Evolutionary conservation across 2,113 vertebrate genomes (phyloP), one percentile per base, ranked within the genome.

Genomic region (Osmerus eperlanus): DNA sequence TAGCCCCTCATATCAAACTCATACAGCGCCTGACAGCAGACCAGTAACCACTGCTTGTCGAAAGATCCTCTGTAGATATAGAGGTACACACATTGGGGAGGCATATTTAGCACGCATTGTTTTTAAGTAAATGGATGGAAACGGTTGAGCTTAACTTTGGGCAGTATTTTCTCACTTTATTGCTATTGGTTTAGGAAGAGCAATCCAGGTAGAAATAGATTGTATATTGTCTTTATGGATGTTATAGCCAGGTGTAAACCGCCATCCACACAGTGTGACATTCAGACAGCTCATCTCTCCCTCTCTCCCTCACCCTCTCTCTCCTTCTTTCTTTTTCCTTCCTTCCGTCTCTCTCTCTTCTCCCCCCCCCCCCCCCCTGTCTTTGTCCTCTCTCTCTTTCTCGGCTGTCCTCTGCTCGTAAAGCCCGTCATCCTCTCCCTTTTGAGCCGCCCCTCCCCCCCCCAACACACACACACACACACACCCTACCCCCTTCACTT

Each of bases 401-500:
- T 47, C 7, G 41, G 4, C n/a, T 19, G 55, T 56, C 55, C 58
- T 60, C 58, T 21, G 18, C 19, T 21, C 2, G 3, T 19, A 56
- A 18, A 19, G 55, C 18, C 58, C 25, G 56, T 21, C 16, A 11
- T 59, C 56, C 16, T 14, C 56, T 19, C 19, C 56, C 56, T 59
- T 25, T 25, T 28, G 8, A 8, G 9, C 2, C 21, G 3, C 16
- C 28, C 1, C 61, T n/a, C 28, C 28, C 4, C 3, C 28, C 32
- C 18, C 78, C 69, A 29, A 69, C 68, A 51, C 41, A 70, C 28
- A 23, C 23, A 23, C 23, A 12, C 62, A 69, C 41, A 47, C 74
- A 0, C 0, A 58, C 77, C 78, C 85, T 65, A 68, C 85, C 84
- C 81, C 83, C 79, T 36, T 2, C 41, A 78, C 71, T 36, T 73